Conservation (phyloP, 2,888 invertebrate genomes). For the Brenthis hecate region DNA sequence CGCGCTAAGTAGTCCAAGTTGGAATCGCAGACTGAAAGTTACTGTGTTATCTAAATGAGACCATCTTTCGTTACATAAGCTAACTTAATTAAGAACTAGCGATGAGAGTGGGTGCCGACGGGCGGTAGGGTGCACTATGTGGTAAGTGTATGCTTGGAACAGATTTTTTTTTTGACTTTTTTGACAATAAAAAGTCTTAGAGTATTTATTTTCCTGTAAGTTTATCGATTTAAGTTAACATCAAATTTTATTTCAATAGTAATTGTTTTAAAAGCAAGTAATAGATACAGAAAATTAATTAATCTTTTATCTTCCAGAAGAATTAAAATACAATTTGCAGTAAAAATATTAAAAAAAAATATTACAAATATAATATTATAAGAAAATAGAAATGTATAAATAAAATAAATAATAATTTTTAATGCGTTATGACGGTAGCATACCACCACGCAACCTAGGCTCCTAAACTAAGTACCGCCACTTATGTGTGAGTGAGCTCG, state of each 20-base stretch:
- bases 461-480: constrained; percentile 73
- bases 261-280: too few relatives aligned
- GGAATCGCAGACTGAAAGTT: constrained; percentile 72
- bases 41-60: constrained; percentile 83
- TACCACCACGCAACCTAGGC: constrained; percentile 61
- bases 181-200: neutral
- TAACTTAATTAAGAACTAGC: constrained; percentile 83
- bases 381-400: constrained; percentile 29
- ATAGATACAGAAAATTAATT: too few relatives aligned
- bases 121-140: constrained; percentile 53
- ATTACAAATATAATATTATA: too few relatives aligned
- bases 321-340: too few relatives aligned
- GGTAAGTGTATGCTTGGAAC: constrained; percentile 53
- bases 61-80: constrained; percentile 84
- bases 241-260: too few relatives aligned
- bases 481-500: constrained; percentile 60
- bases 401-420: neutral
- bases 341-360: too few relatives aligned
- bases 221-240: too few relatives aligned
- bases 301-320: too few relatives aligned
- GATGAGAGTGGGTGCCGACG: constrained; percentile 80
- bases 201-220: neutral
- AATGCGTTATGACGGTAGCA: constrained; percentile 46
- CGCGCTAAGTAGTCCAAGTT: constrained; percentile 73
- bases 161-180: neutral